These are phyloP conservation scores for Lamellibrachia luymesi DNA, from an alignment of 1,140 invertebrate species.

Conservation along the genomic window DNA sequence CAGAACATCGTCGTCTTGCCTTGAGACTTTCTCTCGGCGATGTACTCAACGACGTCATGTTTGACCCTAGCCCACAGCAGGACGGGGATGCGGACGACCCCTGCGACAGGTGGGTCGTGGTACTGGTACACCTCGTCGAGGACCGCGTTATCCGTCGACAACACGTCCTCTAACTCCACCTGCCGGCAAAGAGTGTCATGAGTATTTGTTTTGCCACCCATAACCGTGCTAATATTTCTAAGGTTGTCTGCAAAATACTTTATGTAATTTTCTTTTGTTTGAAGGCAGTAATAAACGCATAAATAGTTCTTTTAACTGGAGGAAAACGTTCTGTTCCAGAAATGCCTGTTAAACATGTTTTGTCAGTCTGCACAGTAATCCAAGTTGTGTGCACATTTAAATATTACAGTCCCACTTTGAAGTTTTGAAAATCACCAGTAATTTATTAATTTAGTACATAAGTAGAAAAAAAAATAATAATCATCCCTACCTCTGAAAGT, in stretches of 20 bases:
- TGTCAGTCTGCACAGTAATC: no score
- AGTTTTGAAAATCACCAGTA: no score
- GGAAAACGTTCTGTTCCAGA: no score
- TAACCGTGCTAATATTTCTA: slow-evolving; percentile 62
- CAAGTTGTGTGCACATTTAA: no score
- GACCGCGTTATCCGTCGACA: slow-evolving; percentile 53
- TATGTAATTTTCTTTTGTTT: neutral
- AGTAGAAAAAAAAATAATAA: no score
- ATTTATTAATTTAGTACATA: no score
- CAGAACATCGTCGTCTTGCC: slow-evolving; percentile 71
- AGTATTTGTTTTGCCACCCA: slow-evolving; percentile 67
- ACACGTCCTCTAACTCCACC: slow-evolving; percentile 53
- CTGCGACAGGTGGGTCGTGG: slow-evolving; percentile 49
- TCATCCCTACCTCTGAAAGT: neutral
- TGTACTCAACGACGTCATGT: slow-evolving; percentile 43
- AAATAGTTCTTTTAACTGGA: no score
- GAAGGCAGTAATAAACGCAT: neutral
- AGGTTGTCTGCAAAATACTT: neutral
- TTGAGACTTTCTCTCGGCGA: slow-evolving; percentile 68
- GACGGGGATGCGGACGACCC: slow-evolving; percentile 48
- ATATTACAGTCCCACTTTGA: no score
- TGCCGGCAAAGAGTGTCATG: slow-evolving; percentile 46
- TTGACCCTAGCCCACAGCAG: slow-evolving; percentile 70
- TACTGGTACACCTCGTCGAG: slow-evolving; percentile 44
- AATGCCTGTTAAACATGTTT: no score